phyloP scores from a whole-genome alignment of 2,113 vertebrate species.

The Anolis carolinensis region DNA sequence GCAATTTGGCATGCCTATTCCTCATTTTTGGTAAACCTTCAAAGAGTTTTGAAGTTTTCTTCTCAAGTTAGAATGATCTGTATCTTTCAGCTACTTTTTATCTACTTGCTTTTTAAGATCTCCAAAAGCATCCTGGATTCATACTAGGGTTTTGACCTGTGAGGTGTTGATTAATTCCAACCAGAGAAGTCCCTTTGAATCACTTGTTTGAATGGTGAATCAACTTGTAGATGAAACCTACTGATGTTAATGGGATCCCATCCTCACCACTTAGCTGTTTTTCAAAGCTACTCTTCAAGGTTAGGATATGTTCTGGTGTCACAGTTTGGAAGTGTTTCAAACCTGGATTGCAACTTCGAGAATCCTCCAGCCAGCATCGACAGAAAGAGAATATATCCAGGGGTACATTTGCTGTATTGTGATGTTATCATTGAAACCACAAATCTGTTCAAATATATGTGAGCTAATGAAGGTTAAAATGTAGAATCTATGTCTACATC shows the following conservation, averaged over 20 bases:
- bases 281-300: background rate
- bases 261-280: too few species aligned
- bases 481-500: too few species aligned
- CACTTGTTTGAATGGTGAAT: too few species aligned
- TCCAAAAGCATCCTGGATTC: background rate
- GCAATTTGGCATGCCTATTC: constrained; percentile 13
- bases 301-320: background rate
- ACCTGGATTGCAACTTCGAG: background rate
- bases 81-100: background rate
- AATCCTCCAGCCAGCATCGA: background rate
- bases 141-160: background rate
- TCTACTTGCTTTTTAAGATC: background rate
- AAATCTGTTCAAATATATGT: background rate
- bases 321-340: background rate
- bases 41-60: background rate
- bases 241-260: background rate
- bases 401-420: background rate
- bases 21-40: background rate
- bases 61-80: background rate
- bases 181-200: too few species aligned
- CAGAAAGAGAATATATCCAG: background rate
- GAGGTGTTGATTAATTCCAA: too few species aligned
- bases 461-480: too few species aligned
- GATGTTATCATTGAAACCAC: background rate
- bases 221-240: too few species aligned